Conservation (phyloP, 2,888 invertebrate genomes). For the Tenthredo distinguenda region DNA sequence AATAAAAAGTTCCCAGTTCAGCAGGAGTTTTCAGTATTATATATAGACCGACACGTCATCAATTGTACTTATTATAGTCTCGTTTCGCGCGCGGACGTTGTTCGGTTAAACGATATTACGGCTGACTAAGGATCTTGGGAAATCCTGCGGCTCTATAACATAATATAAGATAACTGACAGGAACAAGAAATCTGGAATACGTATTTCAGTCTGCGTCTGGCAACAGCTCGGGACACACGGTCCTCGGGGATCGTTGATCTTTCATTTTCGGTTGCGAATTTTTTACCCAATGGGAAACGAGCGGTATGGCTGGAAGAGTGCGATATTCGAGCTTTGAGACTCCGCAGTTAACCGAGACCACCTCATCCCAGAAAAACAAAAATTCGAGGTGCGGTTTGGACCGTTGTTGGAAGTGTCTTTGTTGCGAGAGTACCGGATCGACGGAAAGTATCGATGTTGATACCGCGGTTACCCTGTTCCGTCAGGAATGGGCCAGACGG, state of each 20-base stretch:
- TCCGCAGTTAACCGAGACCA: neutral
- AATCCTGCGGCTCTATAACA: constrained; percentile 7
- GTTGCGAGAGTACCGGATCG: constrained; percentile 29
- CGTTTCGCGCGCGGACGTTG: neutral
- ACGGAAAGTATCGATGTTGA: constrained; percentile 35
- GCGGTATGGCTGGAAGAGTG: constrained; percentile 17
- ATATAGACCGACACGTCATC: constrained; percentile 2
- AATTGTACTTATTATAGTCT: neutral
- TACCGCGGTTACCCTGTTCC: neutral
- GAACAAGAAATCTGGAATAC: neutral
- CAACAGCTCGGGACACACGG: neutral
- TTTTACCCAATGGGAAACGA: neutral
- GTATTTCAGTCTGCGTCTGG: neutral
- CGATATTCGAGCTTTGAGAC: constrained; percentile 24
- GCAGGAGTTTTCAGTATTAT: neutral
- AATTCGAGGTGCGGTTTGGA: neutral
- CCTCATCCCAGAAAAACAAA: neutral
- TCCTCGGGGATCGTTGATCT: neutral
- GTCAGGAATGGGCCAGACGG: neutral
- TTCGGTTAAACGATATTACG: neutral
- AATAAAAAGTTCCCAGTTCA: neutral
- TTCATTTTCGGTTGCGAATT: neutral
- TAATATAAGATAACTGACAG: neutral
- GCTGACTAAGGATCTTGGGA: constrained; percentile 25
- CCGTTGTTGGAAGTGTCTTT: constrained; percentile 15